Conservation (phyloP, 1,140 invertebrate genomes). For the Drosophila ogumai region DNA sequence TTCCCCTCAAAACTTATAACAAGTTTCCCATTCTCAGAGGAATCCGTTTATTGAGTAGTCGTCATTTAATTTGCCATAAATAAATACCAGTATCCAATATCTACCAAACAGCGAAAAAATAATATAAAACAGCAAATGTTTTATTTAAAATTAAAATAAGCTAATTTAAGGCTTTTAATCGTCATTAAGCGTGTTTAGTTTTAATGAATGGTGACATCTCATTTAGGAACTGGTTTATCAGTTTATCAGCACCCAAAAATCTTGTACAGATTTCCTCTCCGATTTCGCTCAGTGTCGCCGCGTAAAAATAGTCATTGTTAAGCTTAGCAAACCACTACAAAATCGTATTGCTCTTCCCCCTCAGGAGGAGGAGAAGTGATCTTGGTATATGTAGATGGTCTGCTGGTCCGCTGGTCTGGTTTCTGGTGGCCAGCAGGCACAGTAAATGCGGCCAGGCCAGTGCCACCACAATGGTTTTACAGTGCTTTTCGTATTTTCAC, state of each 20-base stretch:
- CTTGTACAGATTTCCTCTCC: not conserved
- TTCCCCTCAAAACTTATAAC: not conserved
- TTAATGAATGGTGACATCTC: conserved; percentile 32
- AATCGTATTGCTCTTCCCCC: conserved; percentile 50
- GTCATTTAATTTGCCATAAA: conserved; percentile 15
- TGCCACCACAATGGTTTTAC: conserved; percentile 70
- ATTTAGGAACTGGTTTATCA: conserved; percentile 32
- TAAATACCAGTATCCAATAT: conserved; percentile 36
- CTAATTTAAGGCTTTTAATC: conserved; percentile 31
- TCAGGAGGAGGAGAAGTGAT: not conserved
- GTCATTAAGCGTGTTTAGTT: conserved; percentile 42
- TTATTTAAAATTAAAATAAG: conserved; percentile 17
- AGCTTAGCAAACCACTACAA: conserved; percentile 84
- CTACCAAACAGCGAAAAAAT: conserved; percentile 2
- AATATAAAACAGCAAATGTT: conserved; percentile 23
- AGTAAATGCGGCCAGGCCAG: conserved; percentile 59
- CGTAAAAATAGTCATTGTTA: conserved; percentile 72
- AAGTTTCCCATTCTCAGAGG: not conserved
- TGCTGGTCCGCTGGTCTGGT: conserved; percentile 15
- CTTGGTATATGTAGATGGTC: conserved; percentile 14
- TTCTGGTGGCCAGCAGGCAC: conserved; percentile 53
- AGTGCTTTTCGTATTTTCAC: conserved; percentile 71
- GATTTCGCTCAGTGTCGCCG: conserved; percentile 47
- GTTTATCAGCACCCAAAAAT: conserved; percentile 1
- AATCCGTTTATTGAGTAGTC: conserved; percentile 6